Evolutionary conservation across 2,888 invertebrate species (phyloP).

Genomic region (Xylocampa areola): DNA sequence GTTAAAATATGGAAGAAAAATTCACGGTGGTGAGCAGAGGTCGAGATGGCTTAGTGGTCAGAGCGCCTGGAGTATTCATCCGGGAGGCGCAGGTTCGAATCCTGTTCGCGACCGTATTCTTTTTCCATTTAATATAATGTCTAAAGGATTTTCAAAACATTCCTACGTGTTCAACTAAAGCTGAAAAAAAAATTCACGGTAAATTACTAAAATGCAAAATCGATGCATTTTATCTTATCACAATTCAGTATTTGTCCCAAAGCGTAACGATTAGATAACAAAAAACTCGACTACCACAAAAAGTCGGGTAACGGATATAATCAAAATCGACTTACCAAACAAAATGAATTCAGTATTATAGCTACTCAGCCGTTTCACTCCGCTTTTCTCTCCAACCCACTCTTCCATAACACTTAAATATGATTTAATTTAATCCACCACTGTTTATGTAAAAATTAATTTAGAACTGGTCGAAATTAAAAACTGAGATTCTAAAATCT

Average conservation of each 20-base stretch:
- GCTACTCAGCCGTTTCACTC: conserved; percentile 45
- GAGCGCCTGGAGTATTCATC: no score
- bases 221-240: conserved; percentile 46
- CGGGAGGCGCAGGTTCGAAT: no score
- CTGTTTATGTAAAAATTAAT: conserved; percentile 16
- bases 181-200: no score
- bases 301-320: conserved; percentile 17
- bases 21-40: no score
- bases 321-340: conserved; percentile 58
- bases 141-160: no score
- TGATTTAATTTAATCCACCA: conserved; percentile 21
- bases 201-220: conserved; percentile 18
- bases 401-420: conserved; percentile 50
- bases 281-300: conserved; percentile 12
- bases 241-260: not conserved
- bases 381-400: conserved; percentile 47
- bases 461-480: conserved; percentile 17
- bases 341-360: conserved; percentile 46
- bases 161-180: no score
- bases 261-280: conserved; percentile 34
- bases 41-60: no score
- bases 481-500: conserved; percentile 10
- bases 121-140: no score
- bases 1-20: no score
- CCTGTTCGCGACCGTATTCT: no score